Evolutionary conservation across 2,888 invertebrate genomes (phyloP), one percentile per base, ranked within the genome.

Genomic region (Venustoraphidia nigricollis): DNA sequence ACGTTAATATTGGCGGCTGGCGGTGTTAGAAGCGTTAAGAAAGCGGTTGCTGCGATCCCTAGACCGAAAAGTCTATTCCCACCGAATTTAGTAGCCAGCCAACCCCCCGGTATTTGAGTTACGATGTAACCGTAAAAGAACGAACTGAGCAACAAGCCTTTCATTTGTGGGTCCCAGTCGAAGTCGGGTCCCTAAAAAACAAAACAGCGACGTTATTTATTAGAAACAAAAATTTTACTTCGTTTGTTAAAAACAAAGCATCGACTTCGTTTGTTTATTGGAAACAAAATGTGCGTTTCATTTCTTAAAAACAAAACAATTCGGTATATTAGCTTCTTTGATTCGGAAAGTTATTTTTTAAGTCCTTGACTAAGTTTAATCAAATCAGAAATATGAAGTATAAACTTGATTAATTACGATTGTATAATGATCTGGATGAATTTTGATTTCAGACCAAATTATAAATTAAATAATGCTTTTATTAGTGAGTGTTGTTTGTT

Each of bases 71-170:
- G 77, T 57, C 80, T 75, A 71, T 88, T 88, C 52, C 92, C 94
- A 55, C 94, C 94, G 61, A 89, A 77, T 63, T 77, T 79, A 55
- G 83, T 78, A 3, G 89, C 86, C 44, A 94, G 67, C 76, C 83
- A 87, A 44, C 91, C 91, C 1, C 90, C 91, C 1, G 84, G 73
- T 39, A 91, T 68, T 64, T 87, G 91, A 0, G 91, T 91, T 50
- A 84, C 65, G 49, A 91, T 77, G 66, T 92, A 92, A 0, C 91
- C 91, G 60, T 89, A 90, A 71, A 92, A 92, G 67, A 92, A 92
- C 0, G 89, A 85, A 58, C 88, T 87, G 45, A 92, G 66, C 35
- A 92, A 77, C 46, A 83, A 67, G 0, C 90, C 90, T 65, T 83
- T 84, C 38, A 81, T 75, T 60, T 77, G 77, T 0, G 82, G 74